Base-by-base conservation (phyloP, 2,797 vertebrate species). In the Aulostomus chinensis region DNA sequence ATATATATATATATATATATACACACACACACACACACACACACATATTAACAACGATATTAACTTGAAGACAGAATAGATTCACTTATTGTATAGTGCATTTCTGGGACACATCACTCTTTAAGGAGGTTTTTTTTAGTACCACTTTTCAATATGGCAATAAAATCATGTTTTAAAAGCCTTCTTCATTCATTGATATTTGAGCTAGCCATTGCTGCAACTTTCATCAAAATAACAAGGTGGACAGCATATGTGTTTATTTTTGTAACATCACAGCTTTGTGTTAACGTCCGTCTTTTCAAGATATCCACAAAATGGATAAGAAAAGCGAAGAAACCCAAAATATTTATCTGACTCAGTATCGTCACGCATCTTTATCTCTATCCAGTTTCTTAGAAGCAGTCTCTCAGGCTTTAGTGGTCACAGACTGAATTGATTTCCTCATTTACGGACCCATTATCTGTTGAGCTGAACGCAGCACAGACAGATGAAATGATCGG, bases 361-460 rank as follows among this genome's bases (percentile, higher is more conserved):
- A 54, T 42, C 13, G 26, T 21, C 14, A 34, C 18, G 39, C 45
- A 43, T 46, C 15, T 20, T 36, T 13, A 22, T 9, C n/a, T 36
- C 36, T 32, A 36, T 57, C n/a, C 2, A n/a, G 14, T 7, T 1
- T 21, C 17, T 10, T 38, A 10, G 6, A 15, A n/a, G 30, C 22
- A 15, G 24, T 39, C 34, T 57, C 31, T 35, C 8, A 29, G n/a
- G 22, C 43, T 53, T 54, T 42, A 13, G 15, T 41, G 45, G 28
- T 42, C 34, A 33, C 42, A 32, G 24, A 18, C 15, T 35, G 1
- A 2, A 62, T 56, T 45, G 47, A 48, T 58, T 66, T 64, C 20
- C 7, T 14, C 18, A 3, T 42, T 35, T 55, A 7, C 43, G 35
- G 16, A 3, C 9, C 26, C 5, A 5, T 9, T 66, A 32, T 52